Evolutionary conservation across 2,888 invertebrate species (phyloP).

Genomic region (Eutolmus rufibarbis): DNA sequence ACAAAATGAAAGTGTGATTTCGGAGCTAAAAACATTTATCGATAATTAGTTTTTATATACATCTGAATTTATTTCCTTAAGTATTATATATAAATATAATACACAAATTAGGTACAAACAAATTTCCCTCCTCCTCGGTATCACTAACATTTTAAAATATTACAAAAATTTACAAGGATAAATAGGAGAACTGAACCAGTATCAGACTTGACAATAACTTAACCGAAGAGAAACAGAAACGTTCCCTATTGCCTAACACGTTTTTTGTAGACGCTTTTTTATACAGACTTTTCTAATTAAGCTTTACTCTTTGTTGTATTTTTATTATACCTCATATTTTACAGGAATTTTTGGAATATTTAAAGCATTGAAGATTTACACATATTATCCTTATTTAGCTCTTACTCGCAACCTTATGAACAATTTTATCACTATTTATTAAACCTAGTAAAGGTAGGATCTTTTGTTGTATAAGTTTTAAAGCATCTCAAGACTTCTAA

Average conservation of each 20-base stretch:
- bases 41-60: conserved; percentile 31
- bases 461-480: conserved; percentile 36
- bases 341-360: conserved; percentile 38
- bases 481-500: conserved; percentile 22
- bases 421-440: conserved; percentile 34
- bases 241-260: conserved; percentile 10
- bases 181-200: conserved; percentile 27
- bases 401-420: neutral
- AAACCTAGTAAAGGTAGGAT: conserved; percentile 30
- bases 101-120: conserved; percentile 40
- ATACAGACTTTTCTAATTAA: conserved; percentile 32
- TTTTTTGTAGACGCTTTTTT: conserved; percentile 15
- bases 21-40: conserved; percentile 39
- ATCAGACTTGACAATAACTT: conserved; percentile 20
- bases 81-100: conserved; percentile 40
- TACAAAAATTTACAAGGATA: conserved; percentile 39
- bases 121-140: conserved; percentile 8
- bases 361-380: conserved; percentile 30
- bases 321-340: conserved; percentile 11
- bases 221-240: conserved; percentile 8
- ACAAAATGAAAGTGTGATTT: neutral
- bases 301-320: conserved; percentile 10
- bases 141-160: conserved; percentile 35
- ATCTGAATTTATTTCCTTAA: conserved; percentile 35
- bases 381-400: conserved; percentile 22